Percentiles rank a stretch among this genome's conserved stretches.
phyloP scores from a whole-genome alignment of 2,113 vertebrate genomes.

The Cairina moschata region DNA sequence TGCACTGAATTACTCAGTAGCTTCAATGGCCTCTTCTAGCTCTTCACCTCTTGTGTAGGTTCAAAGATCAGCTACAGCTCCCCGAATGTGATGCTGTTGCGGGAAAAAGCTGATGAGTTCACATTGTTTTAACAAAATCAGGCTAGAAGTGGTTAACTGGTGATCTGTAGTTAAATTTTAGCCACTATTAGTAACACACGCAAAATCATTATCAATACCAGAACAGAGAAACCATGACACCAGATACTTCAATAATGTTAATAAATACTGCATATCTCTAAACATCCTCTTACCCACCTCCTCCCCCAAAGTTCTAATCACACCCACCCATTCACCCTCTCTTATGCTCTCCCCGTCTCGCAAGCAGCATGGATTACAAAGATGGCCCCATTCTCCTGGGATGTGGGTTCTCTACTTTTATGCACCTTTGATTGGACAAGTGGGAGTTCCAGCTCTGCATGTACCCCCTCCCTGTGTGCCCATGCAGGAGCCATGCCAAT shows the following conservation, averaged over 20 bases:
- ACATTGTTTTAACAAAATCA: not conserved
- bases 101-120: not conserved
- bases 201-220: not conserved
- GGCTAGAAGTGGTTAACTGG: not conserved
- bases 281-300: not conserved
- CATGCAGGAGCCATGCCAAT: rapidly evolving
- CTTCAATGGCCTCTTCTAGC: not conserved
- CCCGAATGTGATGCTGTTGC: not conserved
- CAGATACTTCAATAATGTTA: not conserved
- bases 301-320: not conserved
- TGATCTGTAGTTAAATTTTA: not conserved
- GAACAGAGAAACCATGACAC: not conserved
- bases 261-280: not conserved
- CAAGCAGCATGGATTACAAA: not conserved
- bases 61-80: not conserved
- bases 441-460: not conserved
- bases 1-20: not conserved
- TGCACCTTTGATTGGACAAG: not conserved
- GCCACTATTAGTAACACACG: not conserved
- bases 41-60: not conserved
- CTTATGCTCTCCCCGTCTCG: not conserved
- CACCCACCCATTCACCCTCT: not conserved
- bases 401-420: not conserved
- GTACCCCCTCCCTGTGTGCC: not conserved
- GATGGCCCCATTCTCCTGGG: not conserved